Conservation (phyloP, 2,888 invertebrate genomes). For the Leptinotarsa tumamoca region DNA sequence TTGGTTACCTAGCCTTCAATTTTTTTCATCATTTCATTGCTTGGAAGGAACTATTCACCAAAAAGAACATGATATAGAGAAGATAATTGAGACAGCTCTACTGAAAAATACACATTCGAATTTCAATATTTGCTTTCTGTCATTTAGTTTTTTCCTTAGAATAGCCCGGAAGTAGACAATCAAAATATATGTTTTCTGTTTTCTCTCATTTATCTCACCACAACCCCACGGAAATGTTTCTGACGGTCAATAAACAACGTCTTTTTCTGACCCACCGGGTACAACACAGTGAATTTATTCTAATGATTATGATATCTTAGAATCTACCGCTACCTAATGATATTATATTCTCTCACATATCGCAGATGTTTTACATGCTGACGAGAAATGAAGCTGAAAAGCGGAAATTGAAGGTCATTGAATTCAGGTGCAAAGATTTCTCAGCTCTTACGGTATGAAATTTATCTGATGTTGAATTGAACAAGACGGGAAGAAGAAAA, state of each 20-base stretch:
- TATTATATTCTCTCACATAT: slow-evolving; percentile 10
- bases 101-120: too few species aligned
- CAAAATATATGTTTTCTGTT: too few species aligned
- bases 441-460: slow-evolving; percentile 3
- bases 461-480: neutral
- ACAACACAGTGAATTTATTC: neutral
- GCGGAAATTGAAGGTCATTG: slow-evolving; percentile 41
- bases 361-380: slow-evolving; percentile 30
- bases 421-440: slow-evolving; percentile 23
- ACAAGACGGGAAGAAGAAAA: neutral
- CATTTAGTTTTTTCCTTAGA: too few species aligned
- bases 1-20: too few species aligned
- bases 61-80: too few species aligned
- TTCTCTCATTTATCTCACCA: too few species aligned
- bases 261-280: neutral
- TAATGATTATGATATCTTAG: slow-evolving; percentile 10
- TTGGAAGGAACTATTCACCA: too few species aligned
- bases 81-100: too few species aligned
- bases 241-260: neutral
- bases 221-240: too few species aligned
- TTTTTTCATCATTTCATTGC: too few species aligned
- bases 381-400: slow-evolving; percentile 30
- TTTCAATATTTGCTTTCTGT: too few species aligned
- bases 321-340: slow-evolving; percentile 26
- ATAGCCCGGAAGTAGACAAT: too few species aligned